Percentiles rank a stretch among this genome's conserved stretches.
Conservation (phyloP, 2,888 invertebrate genomes). For the Apomyelois bistriatella region DNA sequence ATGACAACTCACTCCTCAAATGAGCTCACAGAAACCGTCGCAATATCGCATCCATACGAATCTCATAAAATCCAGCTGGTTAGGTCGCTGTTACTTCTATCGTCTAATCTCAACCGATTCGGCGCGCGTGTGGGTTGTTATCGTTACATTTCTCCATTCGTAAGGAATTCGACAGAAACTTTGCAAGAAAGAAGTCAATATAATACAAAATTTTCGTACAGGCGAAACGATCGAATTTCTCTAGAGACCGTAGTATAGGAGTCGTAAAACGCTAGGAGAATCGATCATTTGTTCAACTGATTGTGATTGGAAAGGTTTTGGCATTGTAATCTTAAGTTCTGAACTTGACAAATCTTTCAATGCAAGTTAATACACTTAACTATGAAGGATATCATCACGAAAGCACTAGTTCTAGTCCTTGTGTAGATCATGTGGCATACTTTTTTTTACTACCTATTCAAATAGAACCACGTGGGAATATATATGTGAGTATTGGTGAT, state of each 20-base stretch:
- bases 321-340: too few species aligned
- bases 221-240: constrained; percentile 46
- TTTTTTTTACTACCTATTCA: too few species aligned
- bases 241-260: constrained; percentile 40
- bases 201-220: constrained; percentile 49
- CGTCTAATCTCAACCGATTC: constrained; percentile 55
- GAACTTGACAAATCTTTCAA: constrained; percentile 33
- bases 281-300: constrained; percentile 68
- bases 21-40: constrained; percentile 56
- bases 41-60: constrained; percentile 64
- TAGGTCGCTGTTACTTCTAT: constrained; percentile 47
- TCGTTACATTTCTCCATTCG: constrained; percentile 62
- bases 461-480: too few species aligned
- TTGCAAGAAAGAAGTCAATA: constrained; percentile 53
- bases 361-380: neutral
- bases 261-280: constrained; percentile 62
- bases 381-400: too few species aligned
- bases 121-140: constrained; percentile 59
- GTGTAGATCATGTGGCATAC: too few species aligned
- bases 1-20: constrained; percentile 66
- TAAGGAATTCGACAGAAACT: constrained; percentile 59
- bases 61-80: constrained; percentile 64
- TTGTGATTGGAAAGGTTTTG: constrained; percentile 63
- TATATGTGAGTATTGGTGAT: too few species aligned
- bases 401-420: too few species aligned